Conservation (phyloP, 2,797 vertebrate species). For the Phoebastria nigripes region DNA sequence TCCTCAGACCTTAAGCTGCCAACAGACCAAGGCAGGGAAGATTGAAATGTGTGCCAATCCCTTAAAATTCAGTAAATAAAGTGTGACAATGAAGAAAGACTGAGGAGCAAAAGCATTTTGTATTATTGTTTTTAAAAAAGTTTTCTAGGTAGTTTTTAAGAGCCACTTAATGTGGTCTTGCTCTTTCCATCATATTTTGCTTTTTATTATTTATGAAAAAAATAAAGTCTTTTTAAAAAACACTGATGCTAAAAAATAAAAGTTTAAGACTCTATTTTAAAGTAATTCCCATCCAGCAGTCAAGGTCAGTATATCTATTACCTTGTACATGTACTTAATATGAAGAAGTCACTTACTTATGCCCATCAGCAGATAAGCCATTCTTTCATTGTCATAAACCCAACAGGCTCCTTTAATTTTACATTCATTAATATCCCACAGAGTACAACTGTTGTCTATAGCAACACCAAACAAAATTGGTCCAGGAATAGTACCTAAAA, state of each 20-base stretch:
- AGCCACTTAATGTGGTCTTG: background rate
- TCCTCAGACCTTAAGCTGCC: background rate
- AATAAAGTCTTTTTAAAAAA: accelerated
- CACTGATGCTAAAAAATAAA: background rate
- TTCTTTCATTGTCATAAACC: slow-evolving; percentile 75
- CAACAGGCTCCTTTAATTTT: slow-evolving; percentile 74
- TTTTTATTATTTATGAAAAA: background rate
- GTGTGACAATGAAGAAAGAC: background rate
- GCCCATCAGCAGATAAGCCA: slow-evolving; percentile 70
- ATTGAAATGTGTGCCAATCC: background rate
- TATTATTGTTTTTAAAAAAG: background rate
- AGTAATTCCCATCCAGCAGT: background rate
- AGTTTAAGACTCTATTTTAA: background rate
- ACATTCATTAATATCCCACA: slow-evolving; percentile 77
- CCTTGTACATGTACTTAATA: background rate
- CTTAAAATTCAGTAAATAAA: background rate
- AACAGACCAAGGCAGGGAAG: background rate
- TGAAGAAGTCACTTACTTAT: slow-evolving; percentile 75
- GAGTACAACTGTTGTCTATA: slow-evolving; percentile 75
- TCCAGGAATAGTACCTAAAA: slow-evolving; percentile 79
- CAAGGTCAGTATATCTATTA: background rate
- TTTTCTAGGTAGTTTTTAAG: background rate
- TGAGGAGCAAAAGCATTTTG: background rate
- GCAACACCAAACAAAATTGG: slow-evolving; percentile 77
- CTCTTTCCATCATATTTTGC: background rate